A percentile compares a stretch with the other conserved stretches of the same genome.
Evolutionary conservation across 2,888 invertebrate species (phyloP).

Genomic region (Drosophila neoperkinsi): DNA sequence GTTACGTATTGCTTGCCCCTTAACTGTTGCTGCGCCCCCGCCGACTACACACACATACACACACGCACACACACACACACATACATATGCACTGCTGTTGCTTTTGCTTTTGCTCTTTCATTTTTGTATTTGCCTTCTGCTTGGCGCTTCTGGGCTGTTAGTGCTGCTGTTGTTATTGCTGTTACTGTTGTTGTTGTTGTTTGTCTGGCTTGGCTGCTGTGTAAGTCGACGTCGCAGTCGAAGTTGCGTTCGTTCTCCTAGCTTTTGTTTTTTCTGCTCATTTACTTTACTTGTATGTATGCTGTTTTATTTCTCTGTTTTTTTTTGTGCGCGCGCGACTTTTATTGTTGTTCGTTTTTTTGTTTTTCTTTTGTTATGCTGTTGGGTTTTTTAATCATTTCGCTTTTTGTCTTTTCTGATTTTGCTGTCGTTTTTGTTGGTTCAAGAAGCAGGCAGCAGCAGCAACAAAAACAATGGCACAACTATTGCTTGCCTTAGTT

Average conservation of each 20-base stretch:
- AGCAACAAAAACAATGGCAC: constrained; percentile 27
- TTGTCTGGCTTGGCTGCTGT: constrained; percentile 67
- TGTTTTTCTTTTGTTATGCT: constrained; percentile 43
- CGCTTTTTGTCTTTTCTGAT: constrained; percentile 57
- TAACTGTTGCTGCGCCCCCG: constrained; percentile 77
- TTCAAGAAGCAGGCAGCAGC: constrained; percentile 37
- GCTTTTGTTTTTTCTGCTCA: constrained; percentile 65
- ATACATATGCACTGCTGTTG: constrained; percentile 34
- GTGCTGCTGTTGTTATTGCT: constrained; percentile 24
- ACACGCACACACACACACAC: constrained; percentile 9
- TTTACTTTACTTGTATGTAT: constrained; percentile 63
- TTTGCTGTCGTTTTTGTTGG: constrained; percentile 55
- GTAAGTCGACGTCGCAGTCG: constrained; percentile 63
- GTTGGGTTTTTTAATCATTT: constrained; percentile 57
- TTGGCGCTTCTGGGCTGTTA: constrained; percentile 48
- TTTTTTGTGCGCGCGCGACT: constrained; percentile 58
- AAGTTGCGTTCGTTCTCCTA: constrained; percentile 57
- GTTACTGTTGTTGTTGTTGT: constrained; percentile 29
- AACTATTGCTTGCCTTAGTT: constrained; percentile 50
- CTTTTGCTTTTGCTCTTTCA: constrained; percentile 30
- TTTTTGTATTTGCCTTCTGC: constrained; percentile 52
- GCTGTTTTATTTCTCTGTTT: constrained; percentile 29
- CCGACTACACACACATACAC: constrained; percentile 29
- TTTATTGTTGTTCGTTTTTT: constrained; percentile 39
- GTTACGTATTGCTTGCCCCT: no score